These are phyloP conservation scores for Apamea epomidion DNA, from an alignment of 2,888 invertebrate genomes.

Conservation along the genomic window DNA sequence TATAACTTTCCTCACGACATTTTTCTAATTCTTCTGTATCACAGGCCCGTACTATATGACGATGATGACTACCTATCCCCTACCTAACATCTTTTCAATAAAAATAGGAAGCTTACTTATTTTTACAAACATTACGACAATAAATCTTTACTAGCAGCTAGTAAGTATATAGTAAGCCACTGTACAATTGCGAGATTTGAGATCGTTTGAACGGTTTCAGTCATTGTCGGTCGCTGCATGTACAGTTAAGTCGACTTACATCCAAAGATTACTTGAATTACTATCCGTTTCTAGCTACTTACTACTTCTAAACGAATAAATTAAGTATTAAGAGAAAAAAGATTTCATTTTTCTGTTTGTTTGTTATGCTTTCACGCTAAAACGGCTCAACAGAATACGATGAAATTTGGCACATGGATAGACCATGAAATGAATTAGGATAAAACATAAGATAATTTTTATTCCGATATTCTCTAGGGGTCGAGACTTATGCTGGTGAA, in stretches of 20 bases:
- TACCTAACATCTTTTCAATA: not conserved
- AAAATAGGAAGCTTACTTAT: not conserved
- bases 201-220: conserved; percentile 35
- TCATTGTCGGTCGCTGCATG: not conserved
- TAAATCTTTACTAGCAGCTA: conserved; percentile 18
- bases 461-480: not conserved
- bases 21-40: not conserved
- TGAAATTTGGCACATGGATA: not conserved
- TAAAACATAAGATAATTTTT: not conserved
- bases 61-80: not conserved
- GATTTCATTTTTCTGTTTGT: not conserved
- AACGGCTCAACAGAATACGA: not conserved
- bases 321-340: not conserved
- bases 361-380: not conserved
- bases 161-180: conserved; percentile 27
- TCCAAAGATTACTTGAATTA: not conserved
- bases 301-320: not conserved
- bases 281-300: not conserved
- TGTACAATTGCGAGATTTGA: not conserved
- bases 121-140: not conserved
- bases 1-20: not conserved
- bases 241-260: not conserved
- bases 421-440: not conserved
- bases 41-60: not conserved
- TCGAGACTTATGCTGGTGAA: not conserved